These are phyloP conservation scores for Fukomys damarensis DNA, from an alignment of 2,113 vertebrate species.

Conservation along the genomic window DNA sequence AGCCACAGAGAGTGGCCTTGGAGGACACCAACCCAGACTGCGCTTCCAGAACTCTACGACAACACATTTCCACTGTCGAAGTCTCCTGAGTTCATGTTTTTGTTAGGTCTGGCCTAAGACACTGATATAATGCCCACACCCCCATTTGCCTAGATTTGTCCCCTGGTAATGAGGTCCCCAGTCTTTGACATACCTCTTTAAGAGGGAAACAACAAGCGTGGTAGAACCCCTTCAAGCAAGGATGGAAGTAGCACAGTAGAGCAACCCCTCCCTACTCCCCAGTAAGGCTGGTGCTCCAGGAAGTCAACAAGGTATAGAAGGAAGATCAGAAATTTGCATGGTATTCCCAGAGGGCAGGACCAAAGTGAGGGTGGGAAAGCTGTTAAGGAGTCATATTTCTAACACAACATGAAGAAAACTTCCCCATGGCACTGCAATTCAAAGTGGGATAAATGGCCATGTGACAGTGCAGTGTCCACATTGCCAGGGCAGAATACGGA, in stretches of 20 bases:
- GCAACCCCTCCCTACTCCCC: neutral
- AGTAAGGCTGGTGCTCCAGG: fast-evolving
- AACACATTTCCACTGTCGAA: neutral
- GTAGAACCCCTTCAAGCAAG: neutral
- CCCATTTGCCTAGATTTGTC: neutral
- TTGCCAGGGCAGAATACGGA: fast-evolving
- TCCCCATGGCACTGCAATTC: neutral
- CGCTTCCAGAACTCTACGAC: neutral
- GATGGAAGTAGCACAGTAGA: neutral
- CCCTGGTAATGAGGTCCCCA: neutral
- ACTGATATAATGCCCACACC: fast-evolving
- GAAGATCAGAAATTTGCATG: neutral
- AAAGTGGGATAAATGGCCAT: neutral
- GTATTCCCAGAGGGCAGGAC: neutral
- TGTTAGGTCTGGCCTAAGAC: neutral
- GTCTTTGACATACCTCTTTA: neutral
- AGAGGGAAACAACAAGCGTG: neutral
- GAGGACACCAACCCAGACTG: neutral
- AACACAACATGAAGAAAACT: neutral
- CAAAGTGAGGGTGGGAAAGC: fast-evolving
- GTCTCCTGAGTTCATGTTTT: too few species aligned
- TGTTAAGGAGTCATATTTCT: neutral
- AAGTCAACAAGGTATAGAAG: neutral
- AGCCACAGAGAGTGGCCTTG: neutral
- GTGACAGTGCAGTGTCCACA: fast-evolving